Evolutionary conservation across 2,113 vertebrate species (phyloP), one percentile per base, ranked within the genome.

Genomic region (Platycercus adscitus): DNA sequence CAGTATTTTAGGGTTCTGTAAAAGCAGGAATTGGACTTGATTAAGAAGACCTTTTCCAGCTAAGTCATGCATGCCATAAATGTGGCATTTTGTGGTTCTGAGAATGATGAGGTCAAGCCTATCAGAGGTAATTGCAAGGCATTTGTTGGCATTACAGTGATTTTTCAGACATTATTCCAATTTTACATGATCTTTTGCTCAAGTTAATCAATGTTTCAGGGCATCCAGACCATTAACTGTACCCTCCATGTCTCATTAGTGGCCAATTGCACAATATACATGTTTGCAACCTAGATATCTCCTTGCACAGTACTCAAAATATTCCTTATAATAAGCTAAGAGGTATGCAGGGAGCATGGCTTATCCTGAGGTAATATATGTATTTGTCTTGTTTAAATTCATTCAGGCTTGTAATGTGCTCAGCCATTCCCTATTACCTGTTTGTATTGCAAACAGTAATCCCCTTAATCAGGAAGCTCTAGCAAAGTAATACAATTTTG

Each of bases 341-440:
- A 64, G 47, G 41, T 24, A 75, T 56, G 28, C 76, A 61, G 44
- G n/a, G 25, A 79, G 18, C 46, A 55, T 78, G 64, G 50, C 16
- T 83, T 94, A 73, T 56, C 56, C 55, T 79, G 61, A 81, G 47
- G 69, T 75, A 65, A 91, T 84, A 31, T 61, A 52, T 68, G 21
- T 75, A 78, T 91, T 88, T 89, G 50, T 93, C 86, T 83, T 86
- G 31, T 83, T 96, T 81, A 88, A 90, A 86, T 68, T 75, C 69
- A 64, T 68, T 92, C 64, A 91, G 44, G 49, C 64, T 83, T 88
- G n/a, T 91, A 94, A 88, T 73, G 68, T 88, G 71, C 37, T 86
- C 52, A 83, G 28, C 65, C 39, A 53, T 92, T 93, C 71, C 44
- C 49, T 65, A 46, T 90, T 92, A 90, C 55, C 72, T 84, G 56